phyloP scores from a whole-genome alignment of 2,888 invertebrate species.

The Lydus trimaculatus region DNA sequence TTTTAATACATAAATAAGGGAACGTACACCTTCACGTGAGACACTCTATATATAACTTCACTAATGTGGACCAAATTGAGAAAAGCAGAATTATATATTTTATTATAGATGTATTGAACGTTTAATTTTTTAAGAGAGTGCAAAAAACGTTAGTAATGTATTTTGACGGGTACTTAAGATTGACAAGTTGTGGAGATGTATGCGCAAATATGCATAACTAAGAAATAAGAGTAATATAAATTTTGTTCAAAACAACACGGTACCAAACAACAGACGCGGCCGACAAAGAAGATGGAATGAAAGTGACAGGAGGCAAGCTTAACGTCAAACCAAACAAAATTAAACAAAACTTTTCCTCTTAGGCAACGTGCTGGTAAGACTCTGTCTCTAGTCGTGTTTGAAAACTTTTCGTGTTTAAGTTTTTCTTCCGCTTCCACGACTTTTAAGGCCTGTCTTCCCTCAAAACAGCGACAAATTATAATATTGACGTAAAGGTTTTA shows the following conservation, averaged over 20 bases:
- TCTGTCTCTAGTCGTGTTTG: slow-evolving; percentile 53
- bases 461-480: slow-evolving; percentile 61
- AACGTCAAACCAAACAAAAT: slow-evolving; percentile 63
- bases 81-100: no score
- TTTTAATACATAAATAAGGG: no score
- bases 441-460: slow-evolving; percentile 54
- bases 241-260: slow-evolving; percentile 58
- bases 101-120: neutral
- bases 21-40: no score
- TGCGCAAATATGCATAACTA: slow-evolving; percentile 57
- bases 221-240: slow-evolving; percentile 54
- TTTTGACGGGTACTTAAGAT: neutral
- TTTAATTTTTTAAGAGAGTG: neutral
- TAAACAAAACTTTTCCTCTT: slow-evolving; percentile 63
- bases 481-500: slow-evolving; percentile 54
- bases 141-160: neutral
- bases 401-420: slow-evolving; percentile 62
- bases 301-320: slow-evolving; percentile 62
- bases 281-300: slow-evolving; percentile 57
- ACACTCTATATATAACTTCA: no score
- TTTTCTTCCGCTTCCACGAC: slow-evolving; percentile 58
- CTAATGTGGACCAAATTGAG: no score
- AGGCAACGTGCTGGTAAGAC: slow-evolving; percentile 59
- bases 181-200: slow-evolving; percentile 38
- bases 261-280: slow-evolving; percentile 54